Evolutionary conservation across 2,888 invertebrate species (phyloP).

Genomic region (Leptinotarsa juncta): DNA sequence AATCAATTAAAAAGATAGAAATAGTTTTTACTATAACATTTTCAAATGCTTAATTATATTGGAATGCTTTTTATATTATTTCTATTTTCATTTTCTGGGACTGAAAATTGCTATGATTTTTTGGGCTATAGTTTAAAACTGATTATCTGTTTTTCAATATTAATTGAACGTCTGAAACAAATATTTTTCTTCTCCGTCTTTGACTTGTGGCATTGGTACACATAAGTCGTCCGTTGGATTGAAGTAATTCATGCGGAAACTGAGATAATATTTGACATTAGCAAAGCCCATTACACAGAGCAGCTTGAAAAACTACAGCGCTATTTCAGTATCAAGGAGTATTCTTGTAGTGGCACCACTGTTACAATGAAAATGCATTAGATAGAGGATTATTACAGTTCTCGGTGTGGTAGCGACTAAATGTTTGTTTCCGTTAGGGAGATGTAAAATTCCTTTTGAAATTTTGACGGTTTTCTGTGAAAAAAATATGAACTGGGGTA

Average conservation of each 20-base stretch:
- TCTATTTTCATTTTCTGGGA: too few species aligned
- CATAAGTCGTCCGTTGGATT: slow-evolving; percentile 48
- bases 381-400: slow-evolving; percentile 19
- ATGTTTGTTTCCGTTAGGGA: slow-evolving; percentile 27
- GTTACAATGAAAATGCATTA: slow-evolving; percentile 26
- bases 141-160: neutral
- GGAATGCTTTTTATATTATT: too few species aligned
- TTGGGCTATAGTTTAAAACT: too few species aligned
- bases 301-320: slow-evolving; percentile 52
- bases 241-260: slow-evolving; percentile 62
- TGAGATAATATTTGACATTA: slow-evolving; percentile 63
- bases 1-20: too few species aligned
- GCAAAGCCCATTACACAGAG: slow-evolving; percentile 56
- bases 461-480: slow-evolving; percentile 39
- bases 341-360: slow-evolving; percentile 48
- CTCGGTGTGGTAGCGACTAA: slow-evolving; percentile 29
- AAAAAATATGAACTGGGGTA: slow-evolving; percentile 22
- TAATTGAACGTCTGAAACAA: neutral
- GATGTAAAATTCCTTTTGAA: slow-evolving; percentile 33
- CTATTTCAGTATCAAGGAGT: slow-evolving; percentile 24
- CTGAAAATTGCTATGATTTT: too few species aligned
- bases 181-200: slow-evolving; percentile 35
- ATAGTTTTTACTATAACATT: too few species aligned
- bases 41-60: too few species aligned
- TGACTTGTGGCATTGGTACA: slow-evolving; percentile 51